A percentile compares a stretch with the other conserved stretches of the same genome.
Evolutionary conservation across 2,113 vertebrate species (phyloP).

Genomic region (Noctilio leporinus): DNA sequence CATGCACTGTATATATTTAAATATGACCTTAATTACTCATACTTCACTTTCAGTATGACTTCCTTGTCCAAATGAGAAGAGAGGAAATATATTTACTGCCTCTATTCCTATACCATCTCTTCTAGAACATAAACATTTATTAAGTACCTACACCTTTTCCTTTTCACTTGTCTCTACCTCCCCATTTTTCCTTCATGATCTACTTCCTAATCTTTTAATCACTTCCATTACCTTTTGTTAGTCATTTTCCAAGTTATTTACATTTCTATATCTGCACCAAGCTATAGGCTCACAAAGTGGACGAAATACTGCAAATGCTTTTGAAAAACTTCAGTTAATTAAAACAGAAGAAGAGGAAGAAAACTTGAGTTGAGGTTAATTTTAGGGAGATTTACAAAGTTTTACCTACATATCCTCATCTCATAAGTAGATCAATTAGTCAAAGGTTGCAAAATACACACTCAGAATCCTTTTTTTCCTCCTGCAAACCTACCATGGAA

Average conservation of each 20-base stretch:
- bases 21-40: not conserved
- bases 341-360: not conserved
- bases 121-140: not conserved
- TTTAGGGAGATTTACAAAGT: not conserved
- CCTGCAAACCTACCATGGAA: not conserved
- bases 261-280: not conserved
- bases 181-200: not conserved
- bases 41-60: not conserved
- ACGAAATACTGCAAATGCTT: not conserved
- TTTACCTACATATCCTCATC: not conserved
- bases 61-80: not conserved
- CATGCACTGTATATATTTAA: not conserved
- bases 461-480: rapidly evolving
- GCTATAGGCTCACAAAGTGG: not conserved
- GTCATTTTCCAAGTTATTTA: not conserved
- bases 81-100: not conserved
- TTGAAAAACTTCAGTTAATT: not conserved
- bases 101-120: not conserved
- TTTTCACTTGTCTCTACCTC: not conserved
- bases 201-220: not conserved
- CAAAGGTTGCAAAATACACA: not conserved
- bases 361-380: not conserved
- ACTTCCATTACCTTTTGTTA: not conserved
- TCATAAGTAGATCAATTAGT: not conserved
- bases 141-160: not conserved